phyloP scores from a whole-genome alignment of 2,113 vertebrate species.

The Pollimyrus isidori region DNA sequence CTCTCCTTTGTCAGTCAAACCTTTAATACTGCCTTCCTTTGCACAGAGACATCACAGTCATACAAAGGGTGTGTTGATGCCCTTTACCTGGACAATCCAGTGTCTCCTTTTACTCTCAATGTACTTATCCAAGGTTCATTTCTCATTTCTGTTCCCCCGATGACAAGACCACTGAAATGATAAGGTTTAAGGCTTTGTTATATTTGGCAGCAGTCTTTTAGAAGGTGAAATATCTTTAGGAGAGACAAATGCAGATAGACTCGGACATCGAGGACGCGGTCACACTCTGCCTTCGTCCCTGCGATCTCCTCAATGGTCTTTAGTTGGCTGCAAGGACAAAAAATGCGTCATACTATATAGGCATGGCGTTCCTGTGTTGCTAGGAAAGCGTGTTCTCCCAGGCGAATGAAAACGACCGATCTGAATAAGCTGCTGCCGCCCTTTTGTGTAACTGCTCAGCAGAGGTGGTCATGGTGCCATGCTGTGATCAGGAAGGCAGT shows the following conservation, averaged over 20 bases:
- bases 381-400: neutral
- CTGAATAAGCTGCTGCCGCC: neutral
- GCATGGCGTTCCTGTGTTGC: neutral
- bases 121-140: neutral
- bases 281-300: neutral
- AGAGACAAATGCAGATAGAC: neutral
- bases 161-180: neutral
- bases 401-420: neutral
- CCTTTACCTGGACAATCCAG: neutral
- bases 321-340: neutral
- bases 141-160: neutral
- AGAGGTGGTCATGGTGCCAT: neutral
- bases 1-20: neutral
- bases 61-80: neutral
- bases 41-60: neutral
- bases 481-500: constrained; percentile 9
- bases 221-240: neutral
- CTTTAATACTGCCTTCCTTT: constrained; percentile 23
- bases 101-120: neutral
- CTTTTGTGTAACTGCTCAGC: neutral
- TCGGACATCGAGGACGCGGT: neutral
- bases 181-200: neutral
- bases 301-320: neutral
- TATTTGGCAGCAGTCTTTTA: neutral
- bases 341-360: neutral